Conservation (phyloP, 2,113 vertebrate genomes). For the Alouatta palliata region DNA sequence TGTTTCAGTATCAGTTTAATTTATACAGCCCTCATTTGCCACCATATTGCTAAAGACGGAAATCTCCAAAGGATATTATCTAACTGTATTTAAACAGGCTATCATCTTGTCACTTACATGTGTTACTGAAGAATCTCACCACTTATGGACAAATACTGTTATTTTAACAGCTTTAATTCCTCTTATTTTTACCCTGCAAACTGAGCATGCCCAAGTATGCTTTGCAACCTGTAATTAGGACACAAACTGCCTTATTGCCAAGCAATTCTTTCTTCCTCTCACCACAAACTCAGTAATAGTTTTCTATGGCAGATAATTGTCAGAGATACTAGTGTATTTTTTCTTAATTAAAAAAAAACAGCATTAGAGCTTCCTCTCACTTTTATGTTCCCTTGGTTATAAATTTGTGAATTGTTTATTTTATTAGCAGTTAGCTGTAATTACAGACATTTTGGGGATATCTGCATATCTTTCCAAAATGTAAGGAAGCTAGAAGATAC, state of each 20-base stretch:
- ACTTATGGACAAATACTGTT: conserved; percentile 67
- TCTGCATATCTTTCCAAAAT: not conserved
- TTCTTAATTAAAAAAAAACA: conserved; percentile 41
- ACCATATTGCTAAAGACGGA: conserved; percentile 45
- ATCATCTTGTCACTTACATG: conserved; percentile 63
- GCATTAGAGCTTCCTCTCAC: not conserved
- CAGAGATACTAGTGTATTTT: conserved; percentile 47
- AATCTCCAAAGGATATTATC: conserved; percentile 52
- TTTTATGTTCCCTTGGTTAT: not conserved
- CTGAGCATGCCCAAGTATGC: conserved; percentile 33
- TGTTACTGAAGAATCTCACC: conserved; percentile 56
- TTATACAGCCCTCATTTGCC: conserved; percentile 40
- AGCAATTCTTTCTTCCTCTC: conserved; percentile 15
- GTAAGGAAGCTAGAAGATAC: not conserved
- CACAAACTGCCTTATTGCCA: conserved; percentile 39
- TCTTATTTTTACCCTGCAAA: conserved; percentile 28
- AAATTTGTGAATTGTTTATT: conserved; percentile 48
- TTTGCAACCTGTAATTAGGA: conserved; percentile 67
- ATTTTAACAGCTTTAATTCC: conserved; percentile 64
- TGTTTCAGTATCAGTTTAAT: conserved; percentile 46
- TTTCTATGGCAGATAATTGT: conserved; percentile 36
- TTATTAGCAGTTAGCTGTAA: conserved; percentile 37
- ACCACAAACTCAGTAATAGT: conserved; percentile 36
- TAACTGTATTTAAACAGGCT: conserved; percentile 61
- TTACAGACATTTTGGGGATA: conserved; percentile 3